Conservation (phyloP, 1,140 invertebrate species). For the Drosophila micromelanica region DNA sequence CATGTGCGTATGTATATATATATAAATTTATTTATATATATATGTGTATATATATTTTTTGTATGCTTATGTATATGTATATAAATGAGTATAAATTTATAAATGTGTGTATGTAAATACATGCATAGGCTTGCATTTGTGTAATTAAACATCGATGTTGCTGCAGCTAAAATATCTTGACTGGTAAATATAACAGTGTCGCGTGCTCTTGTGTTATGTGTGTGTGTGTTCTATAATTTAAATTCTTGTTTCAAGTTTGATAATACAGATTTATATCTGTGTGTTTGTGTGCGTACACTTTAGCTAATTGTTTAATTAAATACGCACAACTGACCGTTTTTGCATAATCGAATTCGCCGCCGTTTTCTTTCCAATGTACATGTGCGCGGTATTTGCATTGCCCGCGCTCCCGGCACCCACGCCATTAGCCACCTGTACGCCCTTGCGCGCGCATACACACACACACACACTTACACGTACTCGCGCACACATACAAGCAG, state of each 20-base stretch:
- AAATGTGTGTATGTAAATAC: conserved; percentile 1
- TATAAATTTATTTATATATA: not conserved
- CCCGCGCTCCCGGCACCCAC: conserved; percentile 60
- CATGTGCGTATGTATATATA: conserved; percentile 1
- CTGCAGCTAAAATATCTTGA: conserved; percentile 24
- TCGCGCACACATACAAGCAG: conserved; percentile 13
- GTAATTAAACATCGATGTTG: conserved; percentile 33
- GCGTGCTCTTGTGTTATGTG: conserved; percentile 5
- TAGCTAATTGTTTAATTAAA: conserved; percentile 32
- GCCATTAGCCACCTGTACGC: conserved; percentile 77
- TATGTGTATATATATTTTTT: too few relatives aligned
- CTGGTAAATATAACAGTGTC: conserved; percentile 42
- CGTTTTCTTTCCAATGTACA: conserved; percentile 44
- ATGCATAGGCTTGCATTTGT: conserved; percentile 19
- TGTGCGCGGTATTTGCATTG: conserved; percentile 58
- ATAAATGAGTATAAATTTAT: not conserved
- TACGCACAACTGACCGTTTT: conserved; percentile 52
- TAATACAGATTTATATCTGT: not conserved
- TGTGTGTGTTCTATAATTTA: conserved; percentile 13
- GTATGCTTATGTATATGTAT: not conserved
- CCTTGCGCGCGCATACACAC: conserved; percentile 62
- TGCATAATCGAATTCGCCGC: conserved; percentile 65
- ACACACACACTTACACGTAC: conserved; percentile 4
- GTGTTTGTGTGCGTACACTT: not conserved
- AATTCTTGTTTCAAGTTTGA: conserved; percentile 15